These are phyloP conservation scores for Triplophysa yarkandensis DNA, from an alignment of 2,797 vertebrate genomes.

Conservation along the genomic window DNA sequence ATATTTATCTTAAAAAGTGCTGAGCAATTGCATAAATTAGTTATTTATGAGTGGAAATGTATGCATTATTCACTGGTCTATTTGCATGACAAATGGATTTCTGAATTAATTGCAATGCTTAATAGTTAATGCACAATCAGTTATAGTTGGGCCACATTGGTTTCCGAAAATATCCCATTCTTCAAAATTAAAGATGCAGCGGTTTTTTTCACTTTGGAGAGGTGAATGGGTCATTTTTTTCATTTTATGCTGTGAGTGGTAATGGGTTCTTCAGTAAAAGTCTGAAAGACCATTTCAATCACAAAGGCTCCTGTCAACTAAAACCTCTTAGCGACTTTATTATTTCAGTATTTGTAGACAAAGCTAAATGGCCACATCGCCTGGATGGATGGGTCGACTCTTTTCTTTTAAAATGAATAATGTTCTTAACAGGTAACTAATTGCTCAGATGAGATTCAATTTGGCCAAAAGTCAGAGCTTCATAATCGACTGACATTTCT, in stretches of 20 bases:
- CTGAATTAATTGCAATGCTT: conserved; percentile 59
- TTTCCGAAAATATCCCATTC: conserved; percentile 53
- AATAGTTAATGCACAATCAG: conserved; percentile 61
- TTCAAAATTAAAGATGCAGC: conserved; percentile 33
- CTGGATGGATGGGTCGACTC: not conserved
- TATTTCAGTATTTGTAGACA: conserved; percentile 32
- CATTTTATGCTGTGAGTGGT: not conserved
- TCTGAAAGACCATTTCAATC: conserved; percentile 24
- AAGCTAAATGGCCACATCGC: conserved; percentile 10
- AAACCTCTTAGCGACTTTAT: conserved; percentile 18
- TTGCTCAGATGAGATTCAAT: conserved; percentile 47
- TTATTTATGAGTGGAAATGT: conserved; percentile 59
- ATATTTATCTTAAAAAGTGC: conserved; percentile 60
- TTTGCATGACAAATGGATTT: conserved; percentile 61
- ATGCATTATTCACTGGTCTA: conserved; percentile 62
- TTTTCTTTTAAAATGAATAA: conserved; percentile 30
- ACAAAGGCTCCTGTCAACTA: conserved; percentile 1
- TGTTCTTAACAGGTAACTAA: conserved; percentile 50
- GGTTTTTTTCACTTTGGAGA: conserved; percentile 13
- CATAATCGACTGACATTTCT: conserved; percentile 51
- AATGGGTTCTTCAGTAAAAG: conserved; percentile 27
- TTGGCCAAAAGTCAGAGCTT: conserved; percentile 40
- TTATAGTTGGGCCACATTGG: conserved; percentile 46
- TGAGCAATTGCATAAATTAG: conserved; percentile 59
- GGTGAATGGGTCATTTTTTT: not conserved